Evolutionary conservation across 2,888 invertebrate genomes (phyloP).

Genomic region (Ferrisia virgata): DNA sequence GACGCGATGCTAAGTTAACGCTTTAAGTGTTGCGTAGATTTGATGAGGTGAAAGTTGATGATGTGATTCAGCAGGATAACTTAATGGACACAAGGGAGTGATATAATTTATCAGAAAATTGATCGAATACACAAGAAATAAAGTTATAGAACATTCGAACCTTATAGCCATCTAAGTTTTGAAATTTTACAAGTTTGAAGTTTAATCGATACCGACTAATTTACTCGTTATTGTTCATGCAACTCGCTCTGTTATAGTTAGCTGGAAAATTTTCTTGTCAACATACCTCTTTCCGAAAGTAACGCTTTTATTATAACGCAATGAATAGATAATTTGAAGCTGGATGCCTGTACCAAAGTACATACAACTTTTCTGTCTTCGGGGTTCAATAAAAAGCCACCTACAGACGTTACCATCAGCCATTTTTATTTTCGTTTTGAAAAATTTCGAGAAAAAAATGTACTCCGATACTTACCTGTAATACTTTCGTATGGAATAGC

Average conservation of each 20-base stretch:
- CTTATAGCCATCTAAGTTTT: background rate
- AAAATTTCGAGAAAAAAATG: no score
- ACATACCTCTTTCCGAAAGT: background rate
- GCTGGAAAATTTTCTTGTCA: background rate
- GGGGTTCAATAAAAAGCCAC: background rate
- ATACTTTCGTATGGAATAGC: no score
- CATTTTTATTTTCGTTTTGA: no score
- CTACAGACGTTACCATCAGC: background rate
- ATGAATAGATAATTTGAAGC: background rate
- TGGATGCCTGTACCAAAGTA: background rate
- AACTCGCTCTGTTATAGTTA: background rate
- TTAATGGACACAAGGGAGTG: background rate
- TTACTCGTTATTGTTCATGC: slow-evolving; percentile 17
- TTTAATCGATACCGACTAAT: slow-evolving; percentile 30
- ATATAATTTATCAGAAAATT: slow-evolving; percentile 26
- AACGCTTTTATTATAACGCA: background rate
- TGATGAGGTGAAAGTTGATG: slow-evolving; percentile 29
- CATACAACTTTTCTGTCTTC: background rate
- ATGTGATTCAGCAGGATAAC: slow-evolving; percentile 11
- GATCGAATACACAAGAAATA: slow-evolving; percentile 2
- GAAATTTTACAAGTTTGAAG: slow-evolving; percentile 14
- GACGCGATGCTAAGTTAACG: background rate
- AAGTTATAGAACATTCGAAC: background rate
- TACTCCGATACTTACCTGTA: no score
- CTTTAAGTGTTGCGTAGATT: background rate